Conservation (phyloP, 2,888 invertebrate species). For the Tetranychus piercei region DNA sequence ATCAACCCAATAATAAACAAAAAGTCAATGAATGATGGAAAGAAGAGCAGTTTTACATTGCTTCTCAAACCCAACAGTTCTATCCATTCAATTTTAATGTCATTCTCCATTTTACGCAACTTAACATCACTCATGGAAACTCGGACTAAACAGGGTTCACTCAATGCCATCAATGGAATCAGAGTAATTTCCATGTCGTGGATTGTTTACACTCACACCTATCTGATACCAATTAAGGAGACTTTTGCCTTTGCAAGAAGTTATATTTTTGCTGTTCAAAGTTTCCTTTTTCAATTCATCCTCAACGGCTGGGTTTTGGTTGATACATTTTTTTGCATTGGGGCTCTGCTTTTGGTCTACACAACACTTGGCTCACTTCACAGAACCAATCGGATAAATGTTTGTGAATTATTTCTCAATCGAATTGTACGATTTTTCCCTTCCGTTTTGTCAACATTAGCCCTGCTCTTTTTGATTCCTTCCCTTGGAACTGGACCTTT, state of each 20-base stretch:
- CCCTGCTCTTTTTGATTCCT: slow-evolving; percentile 25
- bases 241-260: slow-evolving; percentile 14
- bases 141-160: slow-evolving; percentile 18
- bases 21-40: too few relatives aligned
- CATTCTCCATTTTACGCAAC: slow-evolving; percentile 16
- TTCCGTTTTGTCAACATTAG: slow-evolving; percentile 20
- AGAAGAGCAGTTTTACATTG: too few relatives aligned
- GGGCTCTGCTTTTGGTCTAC: slow-evolving; percentile 23
- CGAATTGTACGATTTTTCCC: slow-evolving; percentile 25
- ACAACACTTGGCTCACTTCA: slow-evolving; percentile 20
- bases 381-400: slow-evolving; percentile 20
- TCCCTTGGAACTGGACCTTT: slow-evolving; percentile 25
- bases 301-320: slow-evolving; percentile 27
- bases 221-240: slow-evolving; percentile 21
- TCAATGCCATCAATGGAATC: slow-evolving; percentile 24
- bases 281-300: slow-evolving; percentile 23
- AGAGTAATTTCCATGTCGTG: slow-evolving; percentile 25
- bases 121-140: slow-evolving; percentile 2
- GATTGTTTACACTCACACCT: slow-evolving; percentile 25
- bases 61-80: not conserved
- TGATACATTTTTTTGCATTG: slow-evolving; percentile 25
- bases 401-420: slow-evolving; percentile 21
- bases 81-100: not conserved
- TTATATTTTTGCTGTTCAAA: slow-evolving; percentile 19
- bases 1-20: not conserved